Evolutionary conservation across 2,888 invertebrate genomes (phyloP).

Genomic region (Acleris cristana): DNA sequence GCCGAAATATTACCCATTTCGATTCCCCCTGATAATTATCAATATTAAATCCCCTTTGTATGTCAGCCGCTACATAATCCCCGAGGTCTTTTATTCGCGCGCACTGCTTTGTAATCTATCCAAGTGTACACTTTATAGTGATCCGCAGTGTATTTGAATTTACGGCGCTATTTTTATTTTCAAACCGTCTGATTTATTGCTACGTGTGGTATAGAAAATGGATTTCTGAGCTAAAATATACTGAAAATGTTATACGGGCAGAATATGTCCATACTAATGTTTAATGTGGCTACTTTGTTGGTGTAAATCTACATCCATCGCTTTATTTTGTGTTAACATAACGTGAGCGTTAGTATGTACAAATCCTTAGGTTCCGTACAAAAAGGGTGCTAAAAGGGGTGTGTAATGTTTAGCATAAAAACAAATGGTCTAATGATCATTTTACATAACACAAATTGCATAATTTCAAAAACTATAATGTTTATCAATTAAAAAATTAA

Average conservation of each 20-base stretch:
- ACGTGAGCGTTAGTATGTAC: no score
- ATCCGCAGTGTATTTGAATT: slow-evolving; percentile 44
- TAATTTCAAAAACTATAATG: no score
- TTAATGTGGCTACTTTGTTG: not conserved
- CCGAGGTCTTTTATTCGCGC: slow-evolving; percentile 39
- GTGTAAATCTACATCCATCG: no score
- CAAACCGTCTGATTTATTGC: slow-evolving; percentile 35
- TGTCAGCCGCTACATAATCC: slow-evolving; percentile 45
- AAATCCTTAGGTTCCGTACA: no score
- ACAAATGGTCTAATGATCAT: no score
- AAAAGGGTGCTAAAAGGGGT: no score
- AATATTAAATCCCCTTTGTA: slow-evolving; percentile 3
- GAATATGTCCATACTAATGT: slow-evolving; percentile 15
- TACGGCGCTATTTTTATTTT: slow-evolving; percentile 41
- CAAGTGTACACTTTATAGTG: slow-evolving; percentile 53
- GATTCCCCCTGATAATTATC: no score
- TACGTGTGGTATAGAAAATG: slow-evolving; percentile 36
- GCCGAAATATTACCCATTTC: no score
- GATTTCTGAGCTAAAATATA: slow-evolving; percentile 30
- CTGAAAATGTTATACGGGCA: slow-evolving; percentile 22
- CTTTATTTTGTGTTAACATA: no score
- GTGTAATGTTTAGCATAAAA: no score
- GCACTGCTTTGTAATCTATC: slow-evolving; percentile 49
- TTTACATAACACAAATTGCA: no score
- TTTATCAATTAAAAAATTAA: no score